These are phyloP conservation scores for Hecatera dysodea DNA, from an alignment of 2,888 invertebrate genomes.

Conservation along the genomic window DNA sequence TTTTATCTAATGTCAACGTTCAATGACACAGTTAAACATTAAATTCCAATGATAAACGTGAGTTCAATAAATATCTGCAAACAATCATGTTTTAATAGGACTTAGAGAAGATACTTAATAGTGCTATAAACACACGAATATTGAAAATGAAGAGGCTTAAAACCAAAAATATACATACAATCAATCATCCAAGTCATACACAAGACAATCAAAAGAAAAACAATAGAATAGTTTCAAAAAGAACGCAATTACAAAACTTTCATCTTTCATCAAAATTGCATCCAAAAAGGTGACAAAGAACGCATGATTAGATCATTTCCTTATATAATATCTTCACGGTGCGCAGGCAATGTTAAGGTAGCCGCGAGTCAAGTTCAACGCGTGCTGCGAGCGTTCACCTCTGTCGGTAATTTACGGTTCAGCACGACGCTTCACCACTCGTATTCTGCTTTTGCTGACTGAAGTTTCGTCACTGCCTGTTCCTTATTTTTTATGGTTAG, in stretches of 20 bases:
- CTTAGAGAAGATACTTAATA: slow-evolving; percentile 23
- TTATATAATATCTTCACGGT: slow-evolving; percentile 70
- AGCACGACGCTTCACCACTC: slow-evolving; percentile 65
- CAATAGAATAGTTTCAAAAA: slow-evolving; percentile 4
- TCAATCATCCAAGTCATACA: background rate
- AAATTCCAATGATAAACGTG: slow-evolving; percentile 23
- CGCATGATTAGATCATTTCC: slow-evolving; percentile 65
- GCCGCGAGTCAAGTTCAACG: slow-evolving; percentile 85
- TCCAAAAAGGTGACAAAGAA: slow-evolving; percentile 40
- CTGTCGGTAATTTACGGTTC: slow-evolving; percentile 75
- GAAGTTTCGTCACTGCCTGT: slow-evolving; percentile 26
- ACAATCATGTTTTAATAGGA: background rate
- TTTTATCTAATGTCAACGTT: slow-evolving; percentile 26
- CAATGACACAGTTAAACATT: slow-evolving; percentile 41
- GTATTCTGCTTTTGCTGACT: slow-evolving; percentile 46
- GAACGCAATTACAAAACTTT: slow-evolving; percentile 30
- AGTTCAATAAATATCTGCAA: slow-evolving; percentile 30
- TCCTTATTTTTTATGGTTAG: slow-evolving; percentile 7
- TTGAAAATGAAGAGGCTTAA: background rate
- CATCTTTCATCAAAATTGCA: slow-evolving; percentile 20
- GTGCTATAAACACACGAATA: background rate
- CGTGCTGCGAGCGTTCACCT: slow-evolving; percentile 82
- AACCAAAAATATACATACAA: slow-evolving; percentile 2
- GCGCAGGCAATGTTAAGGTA: slow-evolving; percentile 79
- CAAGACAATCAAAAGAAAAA: background rate